Percentiles rank a stretch among this genome's conserved stretches.
Evolutionary conservation across 2,888 invertebrate genomes (phyloP).

Genomic region (Carterocephalus palaemon): DNA sequence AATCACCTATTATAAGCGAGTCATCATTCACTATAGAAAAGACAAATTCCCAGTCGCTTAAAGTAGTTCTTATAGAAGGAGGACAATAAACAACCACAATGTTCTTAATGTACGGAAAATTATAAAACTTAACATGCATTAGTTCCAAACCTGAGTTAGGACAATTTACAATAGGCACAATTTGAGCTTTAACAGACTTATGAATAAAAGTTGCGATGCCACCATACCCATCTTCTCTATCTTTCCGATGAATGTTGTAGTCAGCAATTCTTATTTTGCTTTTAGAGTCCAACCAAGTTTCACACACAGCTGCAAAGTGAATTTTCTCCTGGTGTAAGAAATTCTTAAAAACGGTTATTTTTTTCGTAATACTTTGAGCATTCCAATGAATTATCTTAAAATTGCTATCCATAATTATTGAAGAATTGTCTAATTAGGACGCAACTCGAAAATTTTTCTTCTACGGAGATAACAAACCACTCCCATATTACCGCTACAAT

Average conservation of each 20-base stretch:
- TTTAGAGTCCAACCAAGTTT: neutral
- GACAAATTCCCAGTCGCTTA: conserved; percentile 19
- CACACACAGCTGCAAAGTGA: no score
- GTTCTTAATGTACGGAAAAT: conserved; percentile 22
- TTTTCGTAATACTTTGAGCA: neutral
- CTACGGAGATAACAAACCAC: neutral
- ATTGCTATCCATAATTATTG: neutral
- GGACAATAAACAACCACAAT: conserved; percentile 29
- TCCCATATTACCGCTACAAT: neutral
- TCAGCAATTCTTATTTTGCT: neutral
- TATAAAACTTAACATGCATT: conserved; percentile 19
- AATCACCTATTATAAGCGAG: conserved; percentile 26
- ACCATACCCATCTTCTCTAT: neutral
- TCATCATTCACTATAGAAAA: conserved; percentile 6
- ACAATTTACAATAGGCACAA: neutral
- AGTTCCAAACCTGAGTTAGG: conserved; percentile 7
- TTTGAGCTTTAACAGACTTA: neutral
- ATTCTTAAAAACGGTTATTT: neutral
- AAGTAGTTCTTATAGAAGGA: conserved; percentile 11
- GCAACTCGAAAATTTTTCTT: neutral
- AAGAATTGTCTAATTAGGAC: neutral
- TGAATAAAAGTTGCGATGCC: neutral
- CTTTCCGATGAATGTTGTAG: neutral
- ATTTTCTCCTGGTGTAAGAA: neutral
- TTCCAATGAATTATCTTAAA: neutral